These are phyloP conservation scores for Zootermopsis nevadensis DNA, from an alignment of 2,888 invertebrate genomes.

Conservation along the genomic window DNA sequence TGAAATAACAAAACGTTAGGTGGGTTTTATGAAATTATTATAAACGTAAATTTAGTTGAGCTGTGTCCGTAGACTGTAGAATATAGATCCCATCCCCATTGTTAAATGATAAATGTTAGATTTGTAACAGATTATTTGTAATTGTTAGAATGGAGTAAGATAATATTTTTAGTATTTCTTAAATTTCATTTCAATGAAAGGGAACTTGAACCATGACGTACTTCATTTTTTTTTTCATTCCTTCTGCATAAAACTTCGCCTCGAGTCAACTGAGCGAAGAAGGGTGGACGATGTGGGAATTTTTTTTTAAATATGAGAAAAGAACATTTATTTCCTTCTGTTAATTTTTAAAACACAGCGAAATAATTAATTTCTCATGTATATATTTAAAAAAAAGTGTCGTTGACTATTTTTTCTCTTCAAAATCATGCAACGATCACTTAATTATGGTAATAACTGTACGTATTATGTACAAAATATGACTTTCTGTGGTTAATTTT, in stretches of 20 bases:
- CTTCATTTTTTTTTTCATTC: conserved; percentile 38
- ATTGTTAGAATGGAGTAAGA: neutral
- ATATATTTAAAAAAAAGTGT: conserved; percentile 47
- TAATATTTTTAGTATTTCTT: conserved; percentile 16
- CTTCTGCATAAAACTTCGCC: conserved; percentile 20
- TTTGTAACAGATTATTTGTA: conserved; percentile 9
- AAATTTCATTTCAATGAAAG: conserved; percentile 36
- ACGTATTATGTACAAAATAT: conserved; percentile 39
- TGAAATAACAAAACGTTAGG: neutral
- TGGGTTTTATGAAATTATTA: neutral
- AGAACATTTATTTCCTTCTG: conserved; percentile 22
- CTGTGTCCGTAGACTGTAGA: conserved; percentile 2
- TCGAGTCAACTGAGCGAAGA: neutral
- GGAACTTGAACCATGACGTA: conserved; percentile 37
- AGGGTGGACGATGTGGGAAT: neutral
- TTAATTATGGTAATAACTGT: conserved; percentile 39
- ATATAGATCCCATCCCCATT: neutral
- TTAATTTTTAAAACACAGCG: conserved; percentile 44
- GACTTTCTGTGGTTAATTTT: conserved; percentile 35
- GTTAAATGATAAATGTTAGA: neutral
- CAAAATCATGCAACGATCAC: conserved; percentile 45
- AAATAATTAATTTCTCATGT: conserved; percentile 41
- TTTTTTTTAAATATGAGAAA: conserved; percentile 16
- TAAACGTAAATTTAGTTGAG: neutral
- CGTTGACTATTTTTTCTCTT: conserved; percentile 40